These are phyloP conservation scores for Doris montereyensis DNA, from an alignment of 2,888 invertebrate species.

Conservation along the genomic window DNA sequence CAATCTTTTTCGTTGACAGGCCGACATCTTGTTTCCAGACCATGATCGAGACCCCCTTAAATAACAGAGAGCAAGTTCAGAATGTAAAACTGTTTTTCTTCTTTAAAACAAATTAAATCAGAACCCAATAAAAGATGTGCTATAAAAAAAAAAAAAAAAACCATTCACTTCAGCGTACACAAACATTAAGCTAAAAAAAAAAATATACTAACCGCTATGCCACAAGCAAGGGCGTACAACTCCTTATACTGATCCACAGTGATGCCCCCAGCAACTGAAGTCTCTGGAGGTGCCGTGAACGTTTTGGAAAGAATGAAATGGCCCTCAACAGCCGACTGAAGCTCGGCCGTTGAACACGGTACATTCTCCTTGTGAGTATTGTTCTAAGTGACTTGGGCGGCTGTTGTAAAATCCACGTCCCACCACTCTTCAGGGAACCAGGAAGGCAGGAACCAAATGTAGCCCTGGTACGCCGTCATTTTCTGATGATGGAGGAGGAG, in stretches of 20 bases:
- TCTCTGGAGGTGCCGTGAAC: constrained; percentile 78
- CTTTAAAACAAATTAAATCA: too few species aligned
- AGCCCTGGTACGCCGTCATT: constrained; percentile 77
- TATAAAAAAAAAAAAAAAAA: too few species aligned
- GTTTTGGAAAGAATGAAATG: constrained; percentile 82
- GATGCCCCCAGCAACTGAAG: constrained; percentile 77
- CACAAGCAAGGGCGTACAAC: constrained; percentile 53
- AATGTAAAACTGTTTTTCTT: too few species aligned
- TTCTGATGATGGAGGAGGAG: constrained; percentile 54
- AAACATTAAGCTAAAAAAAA: not conserved
- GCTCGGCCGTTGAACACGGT: constrained; percentile 78
- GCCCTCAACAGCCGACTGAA: constrained; percentile 80
- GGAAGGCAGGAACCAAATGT: constrained; percentile 89
- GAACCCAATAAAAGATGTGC: too few species aligned
- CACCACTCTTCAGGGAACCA: constrained; percentile 79
- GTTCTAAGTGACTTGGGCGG: constrained; percentile 49
- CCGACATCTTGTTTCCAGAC: too few species aligned
- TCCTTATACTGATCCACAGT: constrained; percentile 79
- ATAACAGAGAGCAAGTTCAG: too few species aligned
- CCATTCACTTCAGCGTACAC: too few species aligned
- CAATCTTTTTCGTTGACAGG: too few species aligned
- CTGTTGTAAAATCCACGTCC: constrained; percentile 75
- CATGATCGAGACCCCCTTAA: too few species aligned
- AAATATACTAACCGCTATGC: constrained; percentile 52
- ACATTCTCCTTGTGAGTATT: constrained; percentile 72